Percentiles rank a stretch among this genome's conserved stretches.
Conservation (phyloP, 2,113 vertebrate genomes). For the Malurus elegans region DNA sequence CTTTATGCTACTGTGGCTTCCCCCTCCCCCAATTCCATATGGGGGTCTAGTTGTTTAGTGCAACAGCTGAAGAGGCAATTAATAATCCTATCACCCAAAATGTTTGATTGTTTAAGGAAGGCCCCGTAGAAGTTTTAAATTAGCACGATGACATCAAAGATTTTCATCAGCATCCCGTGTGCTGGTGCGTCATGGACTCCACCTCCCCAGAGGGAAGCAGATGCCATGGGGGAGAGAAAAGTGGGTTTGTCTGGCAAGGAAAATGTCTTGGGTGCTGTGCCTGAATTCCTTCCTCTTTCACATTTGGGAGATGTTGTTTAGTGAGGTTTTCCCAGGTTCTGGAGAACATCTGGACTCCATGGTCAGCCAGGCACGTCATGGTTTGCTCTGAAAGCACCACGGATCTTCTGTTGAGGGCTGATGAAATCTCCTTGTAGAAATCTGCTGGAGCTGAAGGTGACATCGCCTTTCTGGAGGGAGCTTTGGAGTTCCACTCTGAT, state of each 20-base stretch:
- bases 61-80: slow-evolving; percentile 19
- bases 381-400: neutral
- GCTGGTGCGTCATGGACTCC: neutral
- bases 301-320: neutral
- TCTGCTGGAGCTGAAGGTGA: neutral
- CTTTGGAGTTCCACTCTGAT: neutral
- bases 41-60: slow-evolving; percentile 35
- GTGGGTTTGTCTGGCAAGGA: neutral
- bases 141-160: slow-evolving; percentile 3
- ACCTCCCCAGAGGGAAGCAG: neutral
- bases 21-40: neutral
- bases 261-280: fast-evolving
- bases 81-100: slow-evolving; percentile 2
- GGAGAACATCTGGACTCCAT: neutral
- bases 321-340: neutral
- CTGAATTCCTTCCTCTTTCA: neutral
- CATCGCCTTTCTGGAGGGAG: neutral
- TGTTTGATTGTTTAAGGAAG: slow-evolving; percentile 5
- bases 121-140: neutral
- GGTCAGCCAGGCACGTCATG: fast-evolving
- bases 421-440: fast-evolving
- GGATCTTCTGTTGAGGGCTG: neutral
- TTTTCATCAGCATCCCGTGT: neutral
- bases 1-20: slow-evolving; percentile 11
- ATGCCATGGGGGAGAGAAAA: neutral